phyloP scores from a whole-genome alignment of 2,888 invertebrate species.

The Chydorus sphaericus region DNA sequence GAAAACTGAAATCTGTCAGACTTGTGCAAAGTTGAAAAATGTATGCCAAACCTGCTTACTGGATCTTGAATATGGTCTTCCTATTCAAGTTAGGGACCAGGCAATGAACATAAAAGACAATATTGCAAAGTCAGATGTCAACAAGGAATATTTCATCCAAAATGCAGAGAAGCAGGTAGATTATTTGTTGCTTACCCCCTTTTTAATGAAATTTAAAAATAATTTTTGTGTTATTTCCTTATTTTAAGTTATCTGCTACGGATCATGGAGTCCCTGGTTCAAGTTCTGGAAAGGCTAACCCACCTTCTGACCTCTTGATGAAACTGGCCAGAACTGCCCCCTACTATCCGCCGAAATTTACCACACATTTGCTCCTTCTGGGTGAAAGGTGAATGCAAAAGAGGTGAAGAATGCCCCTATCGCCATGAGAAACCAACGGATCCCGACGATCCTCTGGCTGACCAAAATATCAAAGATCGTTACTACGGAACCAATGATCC shows the following conservation, averaged over 20 bases:
- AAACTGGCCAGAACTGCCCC: slow-evolving; percentile 82
- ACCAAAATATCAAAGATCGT: slow-evolving; percentile 86
- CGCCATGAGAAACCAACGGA: slow-evolving; percentile 92
- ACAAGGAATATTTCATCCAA: slow-evolving; percentile 86
- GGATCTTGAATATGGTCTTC: slow-evolving; percentile 80
- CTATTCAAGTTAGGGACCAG: slow-evolving; percentile 77
- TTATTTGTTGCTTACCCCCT: neutral
- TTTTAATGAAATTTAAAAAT: neutral
- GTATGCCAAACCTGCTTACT: slow-evolving; percentile 91
- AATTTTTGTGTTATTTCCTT: neutral
- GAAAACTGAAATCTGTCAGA: slow-evolving; percentile 92
- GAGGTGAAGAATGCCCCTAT: slow-evolving; percentile 94
- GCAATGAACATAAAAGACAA: slow-evolving; percentile 81
- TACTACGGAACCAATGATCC: slow-evolving; percentile 93
- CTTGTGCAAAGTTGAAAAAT: slow-evolving; percentile 85
- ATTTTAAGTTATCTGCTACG: slow-evolving; percentile 22
- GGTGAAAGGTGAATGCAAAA: slow-evolving; percentile 93
- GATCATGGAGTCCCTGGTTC: slow-evolving; percentile 33
- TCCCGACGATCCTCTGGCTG: slow-evolving; percentile 88
- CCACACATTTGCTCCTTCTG: slow-evolving; percentile 95
- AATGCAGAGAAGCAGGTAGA: slow-evolving; percentile 68
- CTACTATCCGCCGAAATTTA: slow-evolving; percentile 84
- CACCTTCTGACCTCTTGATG: slow-evolving; percentile 64
- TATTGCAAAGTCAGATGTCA: slow-evolving; percentile 81
- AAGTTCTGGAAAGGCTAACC: slow-evolving; percentile 47